Evolutionary conservation across 2,888 invertebrate genomes (phyloP).

Genomic region (Reticulitermes lucifugus): DNA sequence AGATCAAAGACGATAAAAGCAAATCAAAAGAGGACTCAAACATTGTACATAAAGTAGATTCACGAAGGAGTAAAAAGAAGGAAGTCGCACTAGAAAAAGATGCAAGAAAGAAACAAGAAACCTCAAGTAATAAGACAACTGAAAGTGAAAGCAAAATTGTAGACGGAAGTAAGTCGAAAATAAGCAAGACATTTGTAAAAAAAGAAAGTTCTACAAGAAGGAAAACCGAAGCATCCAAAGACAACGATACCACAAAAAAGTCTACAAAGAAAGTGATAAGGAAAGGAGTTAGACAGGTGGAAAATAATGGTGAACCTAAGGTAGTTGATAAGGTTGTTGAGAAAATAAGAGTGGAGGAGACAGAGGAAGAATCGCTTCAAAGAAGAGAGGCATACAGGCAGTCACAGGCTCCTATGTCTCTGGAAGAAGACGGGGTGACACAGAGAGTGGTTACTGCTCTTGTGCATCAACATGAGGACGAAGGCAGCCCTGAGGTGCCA

Average conservation of each 20-base stretch:
- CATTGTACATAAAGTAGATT: conserved; percentile 18
- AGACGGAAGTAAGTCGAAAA: neutral
- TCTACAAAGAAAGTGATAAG: conserved; percentile 22
- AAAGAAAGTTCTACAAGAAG: conserved; percentile 11
- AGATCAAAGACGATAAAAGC: neutral
- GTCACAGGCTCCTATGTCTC: neutral
- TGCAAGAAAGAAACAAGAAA: conserved; percentile 16
- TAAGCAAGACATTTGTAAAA: neutral
- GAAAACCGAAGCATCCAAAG: neutral
- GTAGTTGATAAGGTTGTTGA: neutral
- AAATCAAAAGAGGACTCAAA: conserved; percentile 28
- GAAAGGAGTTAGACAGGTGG: neutral
- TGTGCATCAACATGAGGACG: conserved; percentile 56
- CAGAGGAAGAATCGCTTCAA: neutral
- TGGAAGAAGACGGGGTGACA: conserved; percentile 53
- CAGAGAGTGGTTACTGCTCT: conserved; percentile 37
- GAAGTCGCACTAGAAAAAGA: conserved; percentile 1
- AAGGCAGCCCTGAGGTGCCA: conserved; percentile 55
- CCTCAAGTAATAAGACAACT: neutral
- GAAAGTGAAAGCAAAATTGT: neutral
- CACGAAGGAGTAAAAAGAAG: conserved; percentile 27
- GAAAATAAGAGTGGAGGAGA: neutral
- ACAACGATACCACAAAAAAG: neutral
- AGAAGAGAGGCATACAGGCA: neutral
- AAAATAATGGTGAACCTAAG: neutral